Percentiles rank a stretch among this genome's conserved stretches.
These are phyloP conservation scores for Chelon auratus DNA, from an alignment of 2,797 vertebrate genomes.

Conservation along the genomic window DNA sequence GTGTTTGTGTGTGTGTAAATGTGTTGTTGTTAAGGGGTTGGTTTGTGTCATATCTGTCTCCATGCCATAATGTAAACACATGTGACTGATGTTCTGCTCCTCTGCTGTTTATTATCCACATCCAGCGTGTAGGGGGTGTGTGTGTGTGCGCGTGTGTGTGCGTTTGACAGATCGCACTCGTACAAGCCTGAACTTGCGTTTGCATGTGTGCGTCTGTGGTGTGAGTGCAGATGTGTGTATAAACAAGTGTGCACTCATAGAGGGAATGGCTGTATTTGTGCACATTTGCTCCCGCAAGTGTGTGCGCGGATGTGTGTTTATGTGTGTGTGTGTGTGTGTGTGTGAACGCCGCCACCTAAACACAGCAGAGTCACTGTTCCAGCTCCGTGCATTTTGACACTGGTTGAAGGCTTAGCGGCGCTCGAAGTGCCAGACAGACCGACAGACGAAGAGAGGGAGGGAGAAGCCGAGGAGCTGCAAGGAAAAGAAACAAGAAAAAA, in stretches of 20 bases:
- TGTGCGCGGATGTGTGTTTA: constrained; percentile 30
- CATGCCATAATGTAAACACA: constrained; percentile 74
- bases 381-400: constrained; percentile 83
- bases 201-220: constrained; percentile 38
- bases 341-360: constrained; percentile 66
- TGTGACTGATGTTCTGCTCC: constrained; percentile 71
- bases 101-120: constrained; percentile 66
- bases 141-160: constrained; percentile 23
- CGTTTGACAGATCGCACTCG: constrained; percentile 31
- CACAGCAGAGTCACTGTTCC: constrained; percentile 85
- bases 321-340: constrained; percentile 14
- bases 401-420: constrained; percentile 83
- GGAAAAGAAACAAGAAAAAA: constrained; percentile 6
- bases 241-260: constrained; percentile 52
- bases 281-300: constrained; percentile 28
- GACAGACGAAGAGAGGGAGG: constrained; percentile 61
- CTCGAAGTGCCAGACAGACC: constrained; percentile 83
- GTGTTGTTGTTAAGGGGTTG: constrained; percentile 46
- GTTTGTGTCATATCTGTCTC: constrained; percentile 73
- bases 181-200: constrained; percentile 46
- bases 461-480: constrained; percentile 46
- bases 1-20: constrained; percentile 38
- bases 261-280: constrained; percentile 51
- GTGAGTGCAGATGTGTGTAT: constrained; percentile 46
- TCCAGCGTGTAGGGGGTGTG: constrained; percentile 21